phyloP scores from a whole-genome alignment of 2,888 invertebrate genomes.

The Agriopis leucophaearia region DNA sequence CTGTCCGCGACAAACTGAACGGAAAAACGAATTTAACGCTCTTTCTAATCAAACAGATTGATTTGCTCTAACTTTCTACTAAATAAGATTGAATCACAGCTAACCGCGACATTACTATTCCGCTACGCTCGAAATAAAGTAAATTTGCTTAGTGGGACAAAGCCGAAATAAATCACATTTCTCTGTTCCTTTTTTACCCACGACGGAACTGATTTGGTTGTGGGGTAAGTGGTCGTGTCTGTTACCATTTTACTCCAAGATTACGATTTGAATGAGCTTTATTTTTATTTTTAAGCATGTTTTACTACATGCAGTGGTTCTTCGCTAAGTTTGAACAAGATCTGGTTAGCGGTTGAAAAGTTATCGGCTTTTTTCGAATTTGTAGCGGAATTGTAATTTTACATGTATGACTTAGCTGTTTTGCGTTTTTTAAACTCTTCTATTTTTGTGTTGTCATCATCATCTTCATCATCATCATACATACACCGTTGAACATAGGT shows the following conservation, averaged over 20 bases:
- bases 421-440: neutral
- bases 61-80: slow-evolving; percentile 70
- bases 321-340: too few species aligned
- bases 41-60: slow-evolving; percentile 63
- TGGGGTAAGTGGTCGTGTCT: too few species aligned
- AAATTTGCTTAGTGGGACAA: slow-evolving; percentile 31
- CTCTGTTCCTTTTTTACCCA: slow-evolving; percentile 4
- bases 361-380: too few species aligned
- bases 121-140: slow-evolving; percentile 30
- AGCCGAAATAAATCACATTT: slow-evolving; percentile 8
- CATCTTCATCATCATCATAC: too few species aligned
- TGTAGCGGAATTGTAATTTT: too few species aligned
- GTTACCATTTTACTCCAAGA: too few species aligned
- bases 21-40: slow-evolving; percentile 54
- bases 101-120: slow-evolving; percentile 26
- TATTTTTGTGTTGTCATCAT: neutral
- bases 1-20: slow-evolving; percentile 51
- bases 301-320: too few species aligned
- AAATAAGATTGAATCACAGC: slow-evolving; percentile 55
- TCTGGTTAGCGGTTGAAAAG: too few species aligned
- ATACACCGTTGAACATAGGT: too few species aligned
- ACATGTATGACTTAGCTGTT: neutral
- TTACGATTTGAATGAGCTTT: too few species aligned
- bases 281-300: too few species aligned
- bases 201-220: neutral